These are phyloP conservation scores for Xerus inauris DNA, from an alignment of 2,113 vertebrate species.

Conservation along the genomic window DNA sequence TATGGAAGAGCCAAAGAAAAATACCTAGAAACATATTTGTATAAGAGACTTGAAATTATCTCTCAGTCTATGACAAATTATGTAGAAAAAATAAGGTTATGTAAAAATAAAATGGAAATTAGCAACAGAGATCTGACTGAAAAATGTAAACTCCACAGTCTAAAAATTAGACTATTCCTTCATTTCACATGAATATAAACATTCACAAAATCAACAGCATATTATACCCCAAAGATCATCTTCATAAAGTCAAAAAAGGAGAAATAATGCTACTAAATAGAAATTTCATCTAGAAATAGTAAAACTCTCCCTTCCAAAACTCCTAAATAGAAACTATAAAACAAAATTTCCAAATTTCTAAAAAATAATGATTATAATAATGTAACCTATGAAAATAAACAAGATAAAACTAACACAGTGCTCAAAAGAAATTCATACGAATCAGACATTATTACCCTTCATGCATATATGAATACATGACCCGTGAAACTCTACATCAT, in stretches of 20 bases:
- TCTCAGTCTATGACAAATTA: constrained; percentile 1
- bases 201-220: background rate
- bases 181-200: background rate
- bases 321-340: background rate
- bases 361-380: constrained; percentile 5
- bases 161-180: background rate
- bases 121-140: background rate
- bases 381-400: background rate
- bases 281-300: background rate
- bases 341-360: constrained; percentile 11
- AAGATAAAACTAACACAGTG: background rate
- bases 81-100: background rate
- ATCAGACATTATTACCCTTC: too few relatives aligned
- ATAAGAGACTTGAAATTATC: background rate
- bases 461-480: too few relatives aligned
- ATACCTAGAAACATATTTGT: background rate
- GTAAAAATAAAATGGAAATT: constrained; percentile 13
- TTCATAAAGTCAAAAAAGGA: background rate
- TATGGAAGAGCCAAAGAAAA: background rate
- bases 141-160: background rate
- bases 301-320: background rate
- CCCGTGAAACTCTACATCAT: too few relatives aligned
- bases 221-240: background rate
- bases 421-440: background rate
- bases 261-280: background rate